phyloP scores from a whole-genome alignment of 2,888 invertebrate genomes.

The Agrilus mali region DNA sequence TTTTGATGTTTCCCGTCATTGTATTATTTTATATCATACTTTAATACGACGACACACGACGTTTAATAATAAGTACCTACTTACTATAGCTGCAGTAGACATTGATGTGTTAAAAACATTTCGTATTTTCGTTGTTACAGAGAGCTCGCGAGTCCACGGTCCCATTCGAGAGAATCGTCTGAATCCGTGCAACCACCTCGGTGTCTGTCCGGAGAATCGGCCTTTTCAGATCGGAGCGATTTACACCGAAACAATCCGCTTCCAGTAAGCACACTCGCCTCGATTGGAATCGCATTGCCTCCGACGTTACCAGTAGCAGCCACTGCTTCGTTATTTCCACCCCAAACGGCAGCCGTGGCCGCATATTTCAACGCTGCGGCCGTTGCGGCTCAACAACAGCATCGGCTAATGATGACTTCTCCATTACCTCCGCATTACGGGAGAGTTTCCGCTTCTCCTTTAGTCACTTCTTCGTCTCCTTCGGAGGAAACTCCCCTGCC shows the following conservation, averaged over 20 bases:
- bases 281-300: conserved; percentile 52
- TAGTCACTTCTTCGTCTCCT: conserved; percentile 57
- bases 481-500: conserved; percentile 34
- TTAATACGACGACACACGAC: too few relatives aligned
- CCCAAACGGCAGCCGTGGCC: conserved; percentile 72
- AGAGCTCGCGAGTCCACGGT: conserved; percentile 63
- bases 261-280: conserved; percentile 46
- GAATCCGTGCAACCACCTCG: conserved; percentile 55
- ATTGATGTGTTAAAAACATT: background rate
- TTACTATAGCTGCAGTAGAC: too few relatives aligned
- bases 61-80: too few relatives aligned
- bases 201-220: conserved; percentile 67
- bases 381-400: conserved; percentile 58
- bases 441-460: conserved; percentile 50
- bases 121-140: conserved; percentile 41
- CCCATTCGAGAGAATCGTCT: conserved; percentile 67
- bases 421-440: conserved; percentile 35
- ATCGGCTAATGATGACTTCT: conserved; percentile 58
- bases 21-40: too few relatives aligned
- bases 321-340: conserved; percentile 53
- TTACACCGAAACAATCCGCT: conserved; percentile 38
- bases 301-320: conserved; percentile 56
- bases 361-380: conserved; percentile 61
- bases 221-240: conserved; percentile 50
- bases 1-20: too few relatives aligned